Evolutionary conservation across 2,888 invertebrate genomes (phyloP), one percentile per base, ranked within the genome.

Genomic region (Eledona agricola): DNA sequence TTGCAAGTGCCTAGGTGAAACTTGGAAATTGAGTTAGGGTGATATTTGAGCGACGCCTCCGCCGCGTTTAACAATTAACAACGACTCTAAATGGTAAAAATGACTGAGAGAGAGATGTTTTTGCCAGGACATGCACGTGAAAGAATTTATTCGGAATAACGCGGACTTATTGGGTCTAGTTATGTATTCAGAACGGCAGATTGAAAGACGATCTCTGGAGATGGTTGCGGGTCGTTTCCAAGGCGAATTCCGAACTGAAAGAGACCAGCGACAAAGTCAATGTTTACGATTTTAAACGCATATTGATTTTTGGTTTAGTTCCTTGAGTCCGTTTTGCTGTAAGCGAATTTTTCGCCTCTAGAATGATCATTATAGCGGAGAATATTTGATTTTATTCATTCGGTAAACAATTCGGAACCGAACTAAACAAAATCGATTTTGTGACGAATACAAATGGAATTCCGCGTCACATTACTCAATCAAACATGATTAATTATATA

Each of bases 41-140:
- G 65, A 64, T 65, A 61, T 63, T 67, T 67, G 69, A 69, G 59
- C 66, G 70, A 67, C 69, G 59, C 61, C 59, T 61, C 62, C 62
- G 60, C 60, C 65, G 65, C 67, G 65, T 66, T 64, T 65, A 68
- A 68, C 67, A 68, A 70, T 68, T 69, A 69, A 63, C n/a, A n/a
- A n/a, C n/a, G n/a, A n/a, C n/a, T n/a, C 58, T 60, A 63, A 63
- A 60, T 63, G 60, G 63, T 60, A 55, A 60, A 60, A 62, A 49
- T 58, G 51, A 42, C 55, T n/a, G n/a, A n/a, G n/a, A n/a, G n/a
- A n/a, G n/a, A n/a, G n/a, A n/a, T n/a, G 51, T 59, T 56, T 46
- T 56, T 23, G 28, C 43, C 38, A 43, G 45, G 45, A 31, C 25
- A 19, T 52, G 57, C 46, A 59, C 51, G 53, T 55, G 60, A 59